Evolutionary conservation across 2,113 vertebrate genomes (phyloP).

Genomic region (Lamprotornis superbus): DNA sequence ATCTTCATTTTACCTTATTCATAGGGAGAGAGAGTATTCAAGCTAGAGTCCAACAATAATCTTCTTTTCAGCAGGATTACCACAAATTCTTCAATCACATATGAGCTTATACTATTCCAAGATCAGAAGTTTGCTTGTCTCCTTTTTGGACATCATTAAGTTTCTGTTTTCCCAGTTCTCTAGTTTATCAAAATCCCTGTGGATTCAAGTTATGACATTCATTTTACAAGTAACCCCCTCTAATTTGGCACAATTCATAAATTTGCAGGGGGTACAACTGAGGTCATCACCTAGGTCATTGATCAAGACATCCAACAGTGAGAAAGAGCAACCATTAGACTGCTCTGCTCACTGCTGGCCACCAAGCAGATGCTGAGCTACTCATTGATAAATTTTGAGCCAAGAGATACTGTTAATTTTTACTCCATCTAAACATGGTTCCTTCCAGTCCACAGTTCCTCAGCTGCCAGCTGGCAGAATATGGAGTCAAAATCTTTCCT

Average conservation of each 20-base stretch:
- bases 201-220: not conserved
- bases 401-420: not conserved
- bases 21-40: not conserved
- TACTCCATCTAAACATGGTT: not conserved
- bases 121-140: not conserved
- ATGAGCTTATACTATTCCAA: not conserved
- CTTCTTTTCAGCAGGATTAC: not conserved
- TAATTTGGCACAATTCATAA: not conserved
- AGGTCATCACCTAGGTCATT: not conserved
- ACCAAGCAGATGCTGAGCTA: not conserved
- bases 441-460: not conserved
- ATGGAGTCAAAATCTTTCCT: not conserved
- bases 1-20: not conserved
- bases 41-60: not conserved
- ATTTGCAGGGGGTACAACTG: not conserved
- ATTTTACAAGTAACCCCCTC: not conserved
- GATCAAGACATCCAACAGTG: not conserved
- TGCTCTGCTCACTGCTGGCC: not conserved
- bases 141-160: not conserved
- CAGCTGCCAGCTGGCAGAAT: not conserved
- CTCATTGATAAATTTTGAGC: not conserved
- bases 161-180: not conserved
- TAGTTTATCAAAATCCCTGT: not conserved
- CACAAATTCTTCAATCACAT: not conserved
- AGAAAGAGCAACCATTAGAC: not conserved